These are phyloP conservation scores for Cepaea hortensis DNA, from an alignment of 2,888 invertebrate species.

Conservation along the genomic window DNA sequence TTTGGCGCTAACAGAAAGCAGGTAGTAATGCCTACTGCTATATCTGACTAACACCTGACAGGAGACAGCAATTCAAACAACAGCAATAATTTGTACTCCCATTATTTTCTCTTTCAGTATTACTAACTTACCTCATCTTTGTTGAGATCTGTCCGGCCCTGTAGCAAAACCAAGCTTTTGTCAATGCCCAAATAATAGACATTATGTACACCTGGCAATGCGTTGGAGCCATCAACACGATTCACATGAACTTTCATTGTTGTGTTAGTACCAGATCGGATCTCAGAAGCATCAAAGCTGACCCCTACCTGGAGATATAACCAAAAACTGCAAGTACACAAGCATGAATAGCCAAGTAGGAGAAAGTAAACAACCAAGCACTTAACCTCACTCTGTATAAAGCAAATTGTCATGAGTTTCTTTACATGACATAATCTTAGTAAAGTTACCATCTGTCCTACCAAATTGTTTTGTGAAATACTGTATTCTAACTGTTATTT, in stretches of 20 bases:
- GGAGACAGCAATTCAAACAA: neutral
- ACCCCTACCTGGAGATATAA: constrained; percentile 40
- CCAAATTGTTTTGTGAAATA: too few relatives aligned
- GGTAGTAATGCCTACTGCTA: too few relatives aligned
- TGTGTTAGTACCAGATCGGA: constrained; percentile 85
- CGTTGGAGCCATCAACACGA: constrained; percentile 86
- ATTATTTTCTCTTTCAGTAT: too few relatives aligned
- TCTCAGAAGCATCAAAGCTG: constrained; percentile 77
- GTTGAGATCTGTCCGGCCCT: constrained; percentile 84
- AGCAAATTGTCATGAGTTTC: too few relatives aligned
- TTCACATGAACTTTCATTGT: constrained; percentile 84
- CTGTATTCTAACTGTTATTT: too few relatives aligned
- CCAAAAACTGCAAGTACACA: neutral
- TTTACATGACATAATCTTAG: too few relatives aligned
- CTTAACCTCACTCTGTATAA: too few relatives aligned
- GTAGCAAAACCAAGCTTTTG: constrained; percentile 85
- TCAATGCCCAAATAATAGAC: constrained; percentile 93
- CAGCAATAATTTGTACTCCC: neutral
- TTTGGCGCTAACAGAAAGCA: too few relatives aligned
- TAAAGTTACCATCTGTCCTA: too few relatives aligned
- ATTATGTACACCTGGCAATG: constrained; percentile 75
- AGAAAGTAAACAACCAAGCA: too few relatives aligned
- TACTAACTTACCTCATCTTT: constrained; percentile 74
- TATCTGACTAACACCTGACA: neutral
- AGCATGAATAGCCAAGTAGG: too few relatives aligned